Evolutionary conservation across 1,140 invertebrate species (phyloP), one percentile per base, ranked within the genome.

Genomic region (Copidosoma floridanum): DNA sequence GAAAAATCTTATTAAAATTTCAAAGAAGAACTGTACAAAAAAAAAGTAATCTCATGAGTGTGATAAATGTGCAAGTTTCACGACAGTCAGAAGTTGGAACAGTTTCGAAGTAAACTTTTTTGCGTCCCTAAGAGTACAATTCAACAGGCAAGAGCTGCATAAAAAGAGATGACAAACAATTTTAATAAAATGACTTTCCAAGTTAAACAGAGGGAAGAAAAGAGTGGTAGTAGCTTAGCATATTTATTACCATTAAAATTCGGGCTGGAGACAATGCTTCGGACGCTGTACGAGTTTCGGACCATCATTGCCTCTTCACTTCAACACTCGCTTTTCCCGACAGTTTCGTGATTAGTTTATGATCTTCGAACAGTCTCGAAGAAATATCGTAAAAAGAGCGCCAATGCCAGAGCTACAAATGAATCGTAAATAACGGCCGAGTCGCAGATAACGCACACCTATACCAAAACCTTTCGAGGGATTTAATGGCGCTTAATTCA

Each of bases 401-500:
- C n/a, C n/a, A n/a, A n/a, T n/a, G n/a, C n/a, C n/a, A n/a, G n/a
- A n/a, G n/a, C n/a, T n/a, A n/a, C n/a, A n/a, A n/a, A n/a, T n/a
- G n/a, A n/a, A n/a, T n/a, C n/a, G n/a, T n/a, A n/a, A n/a, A n/a
- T n/a, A n/a, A n/a, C n/a, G n/a, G n/a, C n/a, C n/a, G n/a, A 40
- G 12, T 23, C 38, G 37, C 27, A 60, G 65, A 67, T 67, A 67
- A 65, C 41, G 51, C n/a, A 37, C 29, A 37, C n/a, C n/a, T n/a
- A n/a, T n/a, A n/a, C 21, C 40, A 12, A 37, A 65, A 21, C 12
- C 51, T 65, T 46, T 65, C 63, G 63, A 65, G 50, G 59, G 60
- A 24, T 67, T 52, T 67, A 67, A 67, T 67, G 64, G 60, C 50
- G 47, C 55, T 60, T 46, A 35, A 65, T 55, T 63, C 60, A 53